Conservation (phyloP, 2,797 vertebrate species). For the Onychomys leucogaster region DNA sequence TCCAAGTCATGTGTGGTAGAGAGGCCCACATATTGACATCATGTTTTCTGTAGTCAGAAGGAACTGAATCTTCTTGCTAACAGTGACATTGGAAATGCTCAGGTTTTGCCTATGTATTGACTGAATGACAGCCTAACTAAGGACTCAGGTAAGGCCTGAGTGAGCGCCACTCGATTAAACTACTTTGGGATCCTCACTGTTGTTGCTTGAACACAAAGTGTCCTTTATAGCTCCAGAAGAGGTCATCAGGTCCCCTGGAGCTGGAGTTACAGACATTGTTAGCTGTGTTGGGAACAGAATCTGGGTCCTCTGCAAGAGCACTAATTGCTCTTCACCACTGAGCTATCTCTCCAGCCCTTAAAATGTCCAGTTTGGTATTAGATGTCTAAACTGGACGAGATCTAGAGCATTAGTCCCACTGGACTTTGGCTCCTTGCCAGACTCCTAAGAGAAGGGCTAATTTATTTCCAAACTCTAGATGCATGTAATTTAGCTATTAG, state of each 20-base stretch:
- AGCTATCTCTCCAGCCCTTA: background rate
- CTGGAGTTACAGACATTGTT: background rate
- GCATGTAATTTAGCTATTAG: background rate
- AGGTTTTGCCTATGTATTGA: background rate
- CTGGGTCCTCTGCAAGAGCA: background rate
- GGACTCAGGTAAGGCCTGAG: background rate
- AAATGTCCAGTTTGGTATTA: background rate
- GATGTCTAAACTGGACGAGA: background rate
- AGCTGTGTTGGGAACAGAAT: background rate
- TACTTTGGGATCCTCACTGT: background rate
- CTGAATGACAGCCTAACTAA: background rate
- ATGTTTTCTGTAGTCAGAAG: background rate
- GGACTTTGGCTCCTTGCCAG: background rate
- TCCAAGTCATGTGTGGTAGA: background rate
- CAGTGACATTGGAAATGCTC: background rate
- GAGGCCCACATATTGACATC: background rate
- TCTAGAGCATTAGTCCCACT: background rate
- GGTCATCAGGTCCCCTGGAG: background rate
- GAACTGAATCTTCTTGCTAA: background rate
- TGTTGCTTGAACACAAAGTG: background rate
- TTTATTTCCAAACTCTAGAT: background rate
- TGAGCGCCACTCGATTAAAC: background rate
- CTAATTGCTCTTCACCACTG: background rate
- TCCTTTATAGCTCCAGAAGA: background rate
- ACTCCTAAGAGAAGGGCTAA: slow-evolving; percentile 9